Conservation (phyloP, 1,140 invertebrate species). For the Drosophila kohkoa region DNA sequence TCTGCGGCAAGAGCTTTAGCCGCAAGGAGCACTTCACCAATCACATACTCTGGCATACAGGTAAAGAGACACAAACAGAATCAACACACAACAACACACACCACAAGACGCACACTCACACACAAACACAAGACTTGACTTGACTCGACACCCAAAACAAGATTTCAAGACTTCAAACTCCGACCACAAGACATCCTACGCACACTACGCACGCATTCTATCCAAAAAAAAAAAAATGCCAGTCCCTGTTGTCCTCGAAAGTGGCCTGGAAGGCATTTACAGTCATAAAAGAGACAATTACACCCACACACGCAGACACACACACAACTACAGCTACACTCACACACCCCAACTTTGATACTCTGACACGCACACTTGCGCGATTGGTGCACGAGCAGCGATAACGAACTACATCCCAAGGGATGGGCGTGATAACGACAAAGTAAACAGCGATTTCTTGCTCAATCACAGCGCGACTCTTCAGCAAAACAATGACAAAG, state of each 20-base stretch:
- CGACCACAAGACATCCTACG: too few relatives aligned
- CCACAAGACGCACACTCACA: constrained; percentile 10
- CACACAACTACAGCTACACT: constrained; percentile 5
- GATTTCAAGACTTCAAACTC: too few relatives aligned
- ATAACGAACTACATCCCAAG: constrained; percentile 57
- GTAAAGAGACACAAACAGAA: constrained; percentile 84
- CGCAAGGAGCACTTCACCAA: constrained; percentile 94
- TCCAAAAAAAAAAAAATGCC: background rate
- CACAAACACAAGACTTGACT: background rate
- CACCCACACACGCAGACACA: constrained; percentile 18
- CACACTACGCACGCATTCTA: background rate
- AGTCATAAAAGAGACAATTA: constrained; percentile 9
- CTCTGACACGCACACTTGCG: constrained; percentile 28
- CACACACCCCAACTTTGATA: constrained; percentile 18
- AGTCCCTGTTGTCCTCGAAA: background rate
- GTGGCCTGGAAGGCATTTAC: background rate
- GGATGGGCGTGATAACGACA: constrained; percentile 11
- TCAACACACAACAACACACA: constrained; percentile 19
- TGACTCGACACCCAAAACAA: too few relatives aligned
- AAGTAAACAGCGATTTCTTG: constrained; percentile 2
- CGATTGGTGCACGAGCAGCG: constrained; percentile 57
- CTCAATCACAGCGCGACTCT: background rate
- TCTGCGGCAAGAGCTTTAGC: constrained; percentile 95
- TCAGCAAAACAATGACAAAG: background rate
- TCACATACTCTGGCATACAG: constrained; percentile 94